phyloP scores from a whole-genome alignment of 2,113 vertebrate species.

The Bostrychus sinensis region DNA sequence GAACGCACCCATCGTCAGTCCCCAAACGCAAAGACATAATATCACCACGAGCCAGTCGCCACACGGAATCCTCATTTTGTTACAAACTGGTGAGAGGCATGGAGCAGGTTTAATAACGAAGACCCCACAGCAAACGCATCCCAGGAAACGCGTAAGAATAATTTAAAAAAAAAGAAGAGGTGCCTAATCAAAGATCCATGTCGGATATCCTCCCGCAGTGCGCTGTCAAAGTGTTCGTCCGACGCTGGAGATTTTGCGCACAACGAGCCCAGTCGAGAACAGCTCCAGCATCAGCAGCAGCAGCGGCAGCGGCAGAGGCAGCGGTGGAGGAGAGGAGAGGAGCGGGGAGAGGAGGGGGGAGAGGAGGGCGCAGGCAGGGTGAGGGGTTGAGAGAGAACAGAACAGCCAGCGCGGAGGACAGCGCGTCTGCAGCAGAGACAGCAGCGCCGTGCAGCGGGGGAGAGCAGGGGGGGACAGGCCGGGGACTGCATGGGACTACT shows the following conservation, averaged over 20 bases:
- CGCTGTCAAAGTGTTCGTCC: slow-evolving; percentile 81
- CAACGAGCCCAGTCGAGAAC: slow-evolving; percentile 57
- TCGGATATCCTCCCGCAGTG: slow-evolving; percentile 83
- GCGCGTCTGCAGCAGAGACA: background rate
- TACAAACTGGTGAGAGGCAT: slow-evolving; percentile 88
- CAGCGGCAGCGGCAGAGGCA: slow-evolving; percentile 10
- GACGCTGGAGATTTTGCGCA: slow-evolving; percentile 83
- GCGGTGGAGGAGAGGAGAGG: slow-evolving; percentile 34
- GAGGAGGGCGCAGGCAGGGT: background rate
- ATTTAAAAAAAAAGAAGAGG: slow-evolving; percentile 17
- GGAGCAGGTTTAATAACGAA: slow-evolving; percentile 75
- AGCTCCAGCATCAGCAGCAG: slow-evolving; percentile 45
- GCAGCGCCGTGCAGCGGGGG: background rate
- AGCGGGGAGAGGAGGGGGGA: slow-evolving; percentile 17
- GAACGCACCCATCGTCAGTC: slow-evolving; percentile 94
- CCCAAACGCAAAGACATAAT: slow-evolving; percentile 89
- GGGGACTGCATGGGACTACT: too few relatives aligned
- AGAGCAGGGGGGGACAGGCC: background rate
- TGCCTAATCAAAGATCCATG: slow-evolving; percentile 81
- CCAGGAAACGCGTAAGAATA: slow-evolving; percentile 28
- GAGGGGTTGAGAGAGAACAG: background rate
- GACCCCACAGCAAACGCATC: slow-evolving; percentile 54
- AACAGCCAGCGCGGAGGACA: too few relatives aligned
- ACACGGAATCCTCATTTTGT: slow-evolving; percentile 96
- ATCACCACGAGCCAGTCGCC: slow-evolving; percentile 90